phyloP scores from a whole-genome alignment of 2,888 invertebrate genomes.

The Drosophila anomalipes region DNA sequence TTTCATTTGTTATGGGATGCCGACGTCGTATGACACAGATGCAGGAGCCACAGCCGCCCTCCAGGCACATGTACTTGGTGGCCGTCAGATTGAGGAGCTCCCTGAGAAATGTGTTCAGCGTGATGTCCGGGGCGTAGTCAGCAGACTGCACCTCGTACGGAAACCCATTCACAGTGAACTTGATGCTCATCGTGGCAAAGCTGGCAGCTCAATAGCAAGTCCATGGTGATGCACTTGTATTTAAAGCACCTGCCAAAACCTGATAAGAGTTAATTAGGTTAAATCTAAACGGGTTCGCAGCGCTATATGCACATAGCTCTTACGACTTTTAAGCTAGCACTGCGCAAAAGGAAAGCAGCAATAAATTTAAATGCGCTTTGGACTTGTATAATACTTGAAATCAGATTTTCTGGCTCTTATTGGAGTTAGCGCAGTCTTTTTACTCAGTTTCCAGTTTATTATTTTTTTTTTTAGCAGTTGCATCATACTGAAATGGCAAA shows the following conservation, averaged over 20 bases:
- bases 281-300: conserved; percentile 57
- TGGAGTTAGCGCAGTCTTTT: neutral
- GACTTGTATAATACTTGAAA: neutral
- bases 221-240: conserved; percentile 37
- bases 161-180: conserved; percentile 69
- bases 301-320: conserved; percentile 2
- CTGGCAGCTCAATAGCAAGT: conserved; percentile 27
- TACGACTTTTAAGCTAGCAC: conserved; percentile 16
- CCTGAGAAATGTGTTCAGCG: conserved; percentile 88
- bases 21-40: conserved; percentile 85
- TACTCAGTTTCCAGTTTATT: neutral
- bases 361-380: neutral
- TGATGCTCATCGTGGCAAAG: conserved; percentile 61
- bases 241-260: conserved; percentile 52
- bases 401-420: neutral
- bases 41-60: conserved; percentile 90
- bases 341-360: conserved; percentile 32
- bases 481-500: neutral
- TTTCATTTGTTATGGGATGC: conserved; percentile 69
- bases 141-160: conserved; percentile 76
- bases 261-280: conserved; percentile 49
- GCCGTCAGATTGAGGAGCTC: conserved; percentile 87
- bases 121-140: conserved; percentile 85
- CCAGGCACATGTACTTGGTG: conserved; percentile 89
- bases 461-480: neutral